Base-by-base conservation (phyloP, 2,797 vertebrate species). In the Hyperoplus immaculatus region DNA sequence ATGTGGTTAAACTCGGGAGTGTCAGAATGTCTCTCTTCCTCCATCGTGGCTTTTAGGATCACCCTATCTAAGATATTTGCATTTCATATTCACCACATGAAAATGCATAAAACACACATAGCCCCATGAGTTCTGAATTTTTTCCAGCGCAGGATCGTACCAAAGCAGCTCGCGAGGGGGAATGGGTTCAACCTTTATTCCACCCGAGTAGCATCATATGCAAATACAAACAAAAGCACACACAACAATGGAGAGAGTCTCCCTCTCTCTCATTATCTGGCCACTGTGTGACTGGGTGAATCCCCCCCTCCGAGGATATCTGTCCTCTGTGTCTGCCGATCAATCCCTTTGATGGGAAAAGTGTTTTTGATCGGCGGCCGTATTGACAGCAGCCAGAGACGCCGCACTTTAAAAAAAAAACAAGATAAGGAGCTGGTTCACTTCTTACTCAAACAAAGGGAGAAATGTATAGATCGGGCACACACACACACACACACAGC, bases 331-430 rank as follows among this genome's bases (percentile, higher is more conserved):
- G n/a, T 75, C n/a, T 3, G 46, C 69, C 8, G 3, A 91, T 93
- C 79, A 84, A 93, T 91, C 75, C 55, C 72, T 87, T 87, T 87
- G 79, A 90, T 85, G 89, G 88, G 81, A 86, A 88, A 91, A 92
- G 84, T 75, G 78, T 65, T 88, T 91, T 89, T 92, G 89, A 94
- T 92, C 67, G 65, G 72, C 49, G 2, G 73, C 14, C 16, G 59
- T 72, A 92, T 92, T 65, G 92, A 93, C 85, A 68, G 77, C 78
- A 0, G 72, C 61, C 67, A 1, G 78, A 80, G 85, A 76, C 13
- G 12, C n/a, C 5, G 2, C 59, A 14, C 81, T 85, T 91, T 72
- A 87, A 85, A 87, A 75, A 81, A 87, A 75, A 81, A 13, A 5
- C 1, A 46, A 70, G 71, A 83, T 75, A 75, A 81, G 59, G 69